These are phyloP conservation scores for Choreutis nemorana DNA, from an alignment of 2,888 invertebrate species.

Conservation along the genomic window DNA sequence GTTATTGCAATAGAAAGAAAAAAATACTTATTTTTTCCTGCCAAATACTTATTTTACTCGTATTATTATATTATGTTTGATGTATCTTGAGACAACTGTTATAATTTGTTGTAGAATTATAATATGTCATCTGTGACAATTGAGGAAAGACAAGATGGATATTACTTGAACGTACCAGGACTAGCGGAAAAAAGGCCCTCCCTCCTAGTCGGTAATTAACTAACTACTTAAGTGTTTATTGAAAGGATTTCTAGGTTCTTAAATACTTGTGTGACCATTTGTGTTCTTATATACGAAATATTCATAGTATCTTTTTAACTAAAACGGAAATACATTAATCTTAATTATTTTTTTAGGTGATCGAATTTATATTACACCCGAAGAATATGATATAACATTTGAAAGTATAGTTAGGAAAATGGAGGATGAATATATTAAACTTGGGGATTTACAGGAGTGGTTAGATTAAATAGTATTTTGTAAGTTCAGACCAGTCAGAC, in stretches of 20 bases:
- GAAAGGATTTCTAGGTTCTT: background rate
- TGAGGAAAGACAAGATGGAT: slow-evolving; percentile 22
- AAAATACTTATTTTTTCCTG: slow-evolving; percentile 3
- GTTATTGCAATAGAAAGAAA: background rate
- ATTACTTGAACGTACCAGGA: slow-evolving; percentile 68
- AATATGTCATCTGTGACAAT: slow-evolving; percentile 33
- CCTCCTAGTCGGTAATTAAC: slow-evolving; percentile 47
- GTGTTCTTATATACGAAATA: no score
- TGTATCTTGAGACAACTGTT: no score
- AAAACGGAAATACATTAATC: no score
- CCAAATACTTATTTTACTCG: background rate
- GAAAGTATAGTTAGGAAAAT: slow-evolving; percentile 40
- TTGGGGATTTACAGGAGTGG: slow-evolving; percentile 31
- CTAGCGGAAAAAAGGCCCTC: slow-evolving; percentile 75
- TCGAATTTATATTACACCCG: slow-evolving; percentile 39
- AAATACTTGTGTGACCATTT: no score
- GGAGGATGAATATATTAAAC: slow-evolving; percentile 33
- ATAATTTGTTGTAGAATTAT: slow-evolving; percentile 32
- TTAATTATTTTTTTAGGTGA: slow-evolving; percentile 62
- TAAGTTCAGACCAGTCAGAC: no score
- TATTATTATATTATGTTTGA: no score
- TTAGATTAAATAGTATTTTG: no score
- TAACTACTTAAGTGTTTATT: background rate
- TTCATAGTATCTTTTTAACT: no score
- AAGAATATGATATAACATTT: slow-evolving; percentile 27